Evolutionary conservation across 2,113 vertebrate species (phyloP), one percentile per base, ranked within the genome.

Genomic region (Sterrhoptilus dennistouni): DNA sequence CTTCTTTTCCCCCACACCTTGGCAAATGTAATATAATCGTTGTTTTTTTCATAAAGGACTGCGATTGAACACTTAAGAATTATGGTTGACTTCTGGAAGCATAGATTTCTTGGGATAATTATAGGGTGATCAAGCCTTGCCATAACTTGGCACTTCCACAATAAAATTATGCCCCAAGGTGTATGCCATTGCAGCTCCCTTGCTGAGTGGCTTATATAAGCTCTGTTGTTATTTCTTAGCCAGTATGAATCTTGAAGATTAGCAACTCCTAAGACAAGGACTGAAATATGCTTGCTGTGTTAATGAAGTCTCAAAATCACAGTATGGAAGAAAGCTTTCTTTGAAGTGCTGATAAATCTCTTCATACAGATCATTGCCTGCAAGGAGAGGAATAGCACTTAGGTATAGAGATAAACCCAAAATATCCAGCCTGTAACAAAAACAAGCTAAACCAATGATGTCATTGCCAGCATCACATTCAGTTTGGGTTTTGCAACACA

Each of bases 291-390:
- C 70, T 85, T 87, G 40, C n/a, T 80, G 59, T 71, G 36, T 69
- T 97, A 94, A 95, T 77, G 56, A 93, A 95, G 50, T 61, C 87
- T 94, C 65, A 71, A 80, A 95, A 85, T 68, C 13, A 0, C 5
- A 0, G 29, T 45, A 49, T 6, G 42, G 77, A 75, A 75, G 61
- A 89, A 68, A 33, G 14, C n/a, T 82, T 84, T 70, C 8, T 9
- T 60, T 71, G 60, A 60, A 63, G 40, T 53, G 20, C 42, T 90
- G 78, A 77, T 94, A 77, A 87, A 85, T 91, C 38, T 78, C 42
- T 57, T 63, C 42, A 10, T 20, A 38, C 12, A 52, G 35, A 15
- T 83, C 15, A 10, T 28, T 90, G n/a, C 23, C 33, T 69, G 14
- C 14, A 42, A 83, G 28, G 61, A 71, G 36, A 61, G 25, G n/a